Evolutionary conservation across 2,888 invertebrate species (phyloP), one percentile per base, ranked within the genome.

Genomic region (Hyposoter dolosus): DNA sequence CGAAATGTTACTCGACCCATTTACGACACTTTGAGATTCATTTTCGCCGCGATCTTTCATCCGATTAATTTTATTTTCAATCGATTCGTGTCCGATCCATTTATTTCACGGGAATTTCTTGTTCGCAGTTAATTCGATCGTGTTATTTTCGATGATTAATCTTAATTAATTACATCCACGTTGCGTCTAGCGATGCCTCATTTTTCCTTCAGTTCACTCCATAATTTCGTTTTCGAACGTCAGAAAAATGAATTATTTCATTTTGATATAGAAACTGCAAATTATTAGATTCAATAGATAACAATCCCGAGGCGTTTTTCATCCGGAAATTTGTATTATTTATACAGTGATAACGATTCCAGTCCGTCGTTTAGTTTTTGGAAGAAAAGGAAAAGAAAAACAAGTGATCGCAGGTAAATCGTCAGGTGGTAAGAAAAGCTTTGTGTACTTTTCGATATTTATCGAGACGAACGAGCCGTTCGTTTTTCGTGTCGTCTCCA

Each of bases 391-490:
- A 35, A 65, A 65, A 43, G 10, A 50, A 76, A 47, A 65, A 76
- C 47, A 32, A 32, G 28, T n/a, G 47, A 76, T 63, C 32, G 35
- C 47, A 63, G 63, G 47, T 65, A 63, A 47, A 65, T 28, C 32
- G 47, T 76, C 65, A 65, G 65, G 76, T 76, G 76, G 65, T 65
- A 76, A 63, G 47, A 76, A 65, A 65, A 65, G 32, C 47, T 60
- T 45, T 65, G 76, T 63, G 63, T 76, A 76, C 65, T 76, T 76
- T 76, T 63, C 65, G 65, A 65, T 76, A 76, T 65, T 63, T 65
- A 65, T 76, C 76, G 76, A 65, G 43, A 65, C 76, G 63, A 56
- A 65, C 63, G 76, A 32, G 23, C 32, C 45, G 65, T 76, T 76
- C 76, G 63, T 76, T 65, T 76, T 56, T 65, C 32, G 47, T 65